A percentile compares a stretch with the other conserved stretches of the same genome.
phyloP scores from a whole-genome alignment of 2,113 vertebrate species.

The Verasper variegatus region DNA sequence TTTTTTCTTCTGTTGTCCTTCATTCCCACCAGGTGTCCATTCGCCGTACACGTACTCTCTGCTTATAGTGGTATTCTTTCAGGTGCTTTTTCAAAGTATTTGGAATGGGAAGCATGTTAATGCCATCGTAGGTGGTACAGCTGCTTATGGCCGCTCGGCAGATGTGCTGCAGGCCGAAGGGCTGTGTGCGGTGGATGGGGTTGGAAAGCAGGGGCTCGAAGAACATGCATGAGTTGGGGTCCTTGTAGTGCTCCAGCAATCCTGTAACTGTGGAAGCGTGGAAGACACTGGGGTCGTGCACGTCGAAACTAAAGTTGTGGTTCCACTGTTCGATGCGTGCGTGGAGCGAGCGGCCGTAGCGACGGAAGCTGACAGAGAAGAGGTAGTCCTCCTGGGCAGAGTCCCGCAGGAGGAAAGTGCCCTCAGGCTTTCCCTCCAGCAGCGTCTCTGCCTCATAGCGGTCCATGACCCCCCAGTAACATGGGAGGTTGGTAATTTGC shows the following conservation, averaged over 20 bases:
- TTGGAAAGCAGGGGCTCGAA: constrained; percentile 87
- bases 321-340: constrained; percentile 89
- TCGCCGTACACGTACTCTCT: constrained; percentile 83
- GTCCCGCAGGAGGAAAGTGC: constrained; percentile 87
- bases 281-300: constrained; percentile 88
- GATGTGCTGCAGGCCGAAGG: constrained; percentile 85
- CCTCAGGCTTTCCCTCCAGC: constrained; percentile 85
- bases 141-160: constrained; percentile 84
- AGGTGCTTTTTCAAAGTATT: constrained; percentile 86
- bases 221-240: constrained; percentile 89
- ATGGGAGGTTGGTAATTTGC: constrained; percentile 84
- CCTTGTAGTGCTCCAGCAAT: constrained; percentile 87
- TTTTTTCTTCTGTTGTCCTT: constrained; percentile 22
- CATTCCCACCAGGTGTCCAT: constrained; percentile 86
- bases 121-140: constrained; percentile 85
- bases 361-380: constrained; percentile 89
- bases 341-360: constrained; percentile 86
- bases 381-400: constrained; percentile 90
- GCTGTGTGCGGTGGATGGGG: constrained; percentile 83
- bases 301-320: constrained; percentile 89
- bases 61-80: constrained; percentile 89
- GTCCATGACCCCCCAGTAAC: constrained; percentile 90
- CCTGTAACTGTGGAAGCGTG: constrained; percentile 84
- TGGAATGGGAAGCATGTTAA: constrained; percentile 84
- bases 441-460: constrained; percentile 86